Evolutionary conservation across 2,888 invertebrate species (phyloP), one percentile per base, ranked within the genome.

Genomic region (Lamproptera curius): DNA sequence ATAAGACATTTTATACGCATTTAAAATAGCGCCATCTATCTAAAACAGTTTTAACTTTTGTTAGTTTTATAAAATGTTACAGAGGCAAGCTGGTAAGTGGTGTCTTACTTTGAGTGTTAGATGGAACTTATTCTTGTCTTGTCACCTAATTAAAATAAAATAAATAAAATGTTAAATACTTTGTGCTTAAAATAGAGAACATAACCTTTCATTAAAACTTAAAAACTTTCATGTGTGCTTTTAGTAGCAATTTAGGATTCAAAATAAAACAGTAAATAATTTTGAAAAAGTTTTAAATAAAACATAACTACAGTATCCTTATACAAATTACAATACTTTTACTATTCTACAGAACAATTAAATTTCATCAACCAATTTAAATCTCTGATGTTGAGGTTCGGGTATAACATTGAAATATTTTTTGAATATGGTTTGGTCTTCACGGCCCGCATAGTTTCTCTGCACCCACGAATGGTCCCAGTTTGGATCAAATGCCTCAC

Each of bases 381-480:
- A 97, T 59, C 91, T 90, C 46, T 92, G 90, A 69, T 95, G 95
- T 57, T 96, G 93, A 16, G 92, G 91, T 51, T 92, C 86, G 0
- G 96, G 93, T 58, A 97, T 89, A 28, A 97, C 90, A 85, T 97
- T 93, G 59, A 91, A 95, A 70, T 96, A 95, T 67, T 96, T 96
- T 72, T 97, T 97, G 63, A 92, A 91, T 55, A 96, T 93, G 1
- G 85, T 88, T 58, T 91, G 90, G 1, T 90, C 81, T 61, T 92
- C 83, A 47, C 94, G 83, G 0, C 91, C 91, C 0, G 81, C 86
- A 71, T 94, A 93, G 64, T 90, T 74, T 52, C 90, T 76, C 64
- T 91, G 88, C 20, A 95, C 87, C 93, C 95, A 94, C 0, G 90
- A 88, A 63, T 95, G 94, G 11, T 92, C 90, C 92, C 94, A 95